Evolutionary conservation across 1,140 invertebrate genomes (phyloP), one percentile per base, ranked within the genome.

Genomic region (Bombus sylvicola): DNA sequence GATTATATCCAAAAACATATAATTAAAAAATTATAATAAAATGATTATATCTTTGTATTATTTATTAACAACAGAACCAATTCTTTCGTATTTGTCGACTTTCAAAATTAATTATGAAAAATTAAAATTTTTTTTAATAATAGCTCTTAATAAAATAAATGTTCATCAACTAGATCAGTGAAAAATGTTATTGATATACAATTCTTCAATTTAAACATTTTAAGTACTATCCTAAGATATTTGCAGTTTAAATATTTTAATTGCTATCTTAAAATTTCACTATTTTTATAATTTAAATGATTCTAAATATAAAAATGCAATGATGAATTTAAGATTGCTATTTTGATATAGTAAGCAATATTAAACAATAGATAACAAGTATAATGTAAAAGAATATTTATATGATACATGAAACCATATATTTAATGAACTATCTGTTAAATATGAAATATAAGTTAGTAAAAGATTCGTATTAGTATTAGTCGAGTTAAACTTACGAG

Each of bases 401-500:
- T 62, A 62, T 62, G 59, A 62, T 62, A 59, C 10, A 59, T 59
- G 57, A 59, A n/a, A 62, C 59, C 59, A 62, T 13, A 13, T 62
- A n/a, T n/a, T 62, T 62, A 66, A 66, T 66, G 15, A 66, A 66
- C n/a, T 34, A 66, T 34, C 2, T 31, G 6, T 66, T 34, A 66
- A 31, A 66, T 8, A 31, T 31, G 12, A 31, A 34, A 59, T 59
- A 59, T 59, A 64, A 34, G 15, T 66, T 66, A 66, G 22, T 34
- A 66, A 22, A 66, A 31, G 6, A 34, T 31, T 31, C 2, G 15
- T 34, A 66, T 66, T 37, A 12, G 37, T 43, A 92, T 94, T 93
- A 93, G 90, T 92, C n/a, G 73, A 91, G 88, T 93, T 92, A 93
- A 87, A 92, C 92, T 93, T 93, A 93, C 92, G 81, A 92, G 77